These are phyloP conservation scores for Ceriagrion tenellum DNA, from an alignment of 2,888 invertebrate species.

Conservation along the genomic window DNA sequence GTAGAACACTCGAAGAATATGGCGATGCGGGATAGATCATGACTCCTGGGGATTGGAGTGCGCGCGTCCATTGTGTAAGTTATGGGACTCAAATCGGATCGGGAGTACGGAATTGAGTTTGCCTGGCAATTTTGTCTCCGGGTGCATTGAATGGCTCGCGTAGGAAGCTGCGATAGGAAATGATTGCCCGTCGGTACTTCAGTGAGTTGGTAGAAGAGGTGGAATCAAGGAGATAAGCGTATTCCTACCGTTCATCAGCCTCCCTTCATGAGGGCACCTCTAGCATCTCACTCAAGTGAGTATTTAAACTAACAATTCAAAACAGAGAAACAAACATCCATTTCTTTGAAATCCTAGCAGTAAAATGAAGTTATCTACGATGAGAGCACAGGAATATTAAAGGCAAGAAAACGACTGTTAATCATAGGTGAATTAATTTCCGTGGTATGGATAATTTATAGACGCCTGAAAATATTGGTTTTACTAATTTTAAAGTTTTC, in stretches of 20 bases:
- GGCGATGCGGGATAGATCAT: constrained; percentile 8
- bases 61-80: not conserved
- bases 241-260: not conserved
- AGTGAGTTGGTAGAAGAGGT: not conserved
- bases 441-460: too few relatives aligned
- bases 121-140: not conserved
- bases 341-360: too few relatives aligned
- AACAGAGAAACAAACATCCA: too few relatives aligned
- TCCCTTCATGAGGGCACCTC: not conserved
- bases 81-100: not conserved
- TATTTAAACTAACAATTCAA: not conserved
- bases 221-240: not conserved
- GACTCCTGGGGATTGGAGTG: not conserved
- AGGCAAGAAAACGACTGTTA: too few relatives aligned
- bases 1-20: not conserved
- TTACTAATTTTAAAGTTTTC: too few relatives aligned
- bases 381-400: too few relatives aligned
- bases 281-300: not conserved
- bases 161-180: not conserved
- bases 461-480: too few relatives aligned
- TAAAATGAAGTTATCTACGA: too few relatives aligned
- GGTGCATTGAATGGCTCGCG: not conserved
- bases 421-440: too few relatives aligned
- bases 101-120: not conserved
- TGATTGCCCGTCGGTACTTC: not conserved